phyloP scores from a whole-genome alignment of 2,888 invertebrate species.

The Latheticus oryzae region DNA sequence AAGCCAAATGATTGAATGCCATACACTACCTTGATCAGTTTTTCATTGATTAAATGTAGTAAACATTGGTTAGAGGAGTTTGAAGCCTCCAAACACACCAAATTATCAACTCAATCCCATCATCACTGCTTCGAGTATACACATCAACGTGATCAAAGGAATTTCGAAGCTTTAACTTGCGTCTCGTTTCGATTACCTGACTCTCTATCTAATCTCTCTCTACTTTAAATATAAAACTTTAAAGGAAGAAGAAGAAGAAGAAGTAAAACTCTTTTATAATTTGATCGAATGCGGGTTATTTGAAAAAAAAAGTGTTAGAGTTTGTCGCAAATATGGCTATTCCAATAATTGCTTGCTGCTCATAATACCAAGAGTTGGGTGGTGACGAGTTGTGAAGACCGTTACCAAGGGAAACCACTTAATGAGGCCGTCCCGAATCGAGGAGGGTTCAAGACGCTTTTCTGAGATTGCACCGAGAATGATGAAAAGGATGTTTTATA shows the following conservation, averaged over 20 bases:
- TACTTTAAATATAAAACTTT: constrained; percentile 57
- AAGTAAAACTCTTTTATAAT: constrained; percentile 57
- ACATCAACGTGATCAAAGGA: constrained; percentile 62
- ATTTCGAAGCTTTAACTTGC: constrained; percentile 49
- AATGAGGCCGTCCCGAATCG: constrained; percentile 60
- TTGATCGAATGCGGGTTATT: constrained; percentile 57
- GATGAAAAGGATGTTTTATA: constrained; percentile 56
- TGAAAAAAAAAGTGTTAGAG: constrained; percentile 46
- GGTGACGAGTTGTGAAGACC: constrained; percentile 62
- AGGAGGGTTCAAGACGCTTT: constrained; percentile 53
- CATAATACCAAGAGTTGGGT: constrained; percentile 52
- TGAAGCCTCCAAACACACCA: constrained; percentile 58
- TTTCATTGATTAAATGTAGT: too few relatives aligned
- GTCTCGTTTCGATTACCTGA: constrained; percentile 62
- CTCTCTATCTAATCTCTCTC: constrained; percentile 56
- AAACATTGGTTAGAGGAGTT: constrained; percentile 60
- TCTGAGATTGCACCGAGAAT: constrained; percentile 58
- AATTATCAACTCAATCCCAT: constrained; percentile 63
- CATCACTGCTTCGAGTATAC: too few relatives aligned
- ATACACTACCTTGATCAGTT: too few relatives aligned
- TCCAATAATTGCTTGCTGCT: constrained; percentile 50
- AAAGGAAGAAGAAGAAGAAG: too few relatives aligned
- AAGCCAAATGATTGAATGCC: too few relatives aligned
- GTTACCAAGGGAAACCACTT: constrained; percentile 65
- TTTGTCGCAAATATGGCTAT: constrained; percentile 44